These are phyloP conservation scores for Osmerus mordax DNA, from an alignment of 2,113 vertebrate species.

Conservation along the genomic window DNA sequence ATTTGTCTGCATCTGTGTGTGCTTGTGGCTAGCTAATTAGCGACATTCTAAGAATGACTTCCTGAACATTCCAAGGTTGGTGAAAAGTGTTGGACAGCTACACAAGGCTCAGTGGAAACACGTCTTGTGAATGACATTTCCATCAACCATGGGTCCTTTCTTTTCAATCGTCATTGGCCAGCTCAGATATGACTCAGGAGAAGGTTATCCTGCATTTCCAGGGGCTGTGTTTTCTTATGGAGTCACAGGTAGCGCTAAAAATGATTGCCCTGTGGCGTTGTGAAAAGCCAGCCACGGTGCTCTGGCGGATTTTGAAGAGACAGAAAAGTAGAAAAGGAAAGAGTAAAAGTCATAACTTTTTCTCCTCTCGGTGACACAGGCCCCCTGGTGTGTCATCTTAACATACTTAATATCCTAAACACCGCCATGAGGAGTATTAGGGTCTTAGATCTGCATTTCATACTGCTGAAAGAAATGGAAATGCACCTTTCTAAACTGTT, in stretches of 20 bases:
- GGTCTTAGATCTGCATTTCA: neutral
- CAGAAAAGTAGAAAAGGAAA: neutral
- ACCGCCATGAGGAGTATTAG: neutral
- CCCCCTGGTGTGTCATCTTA: neutral
- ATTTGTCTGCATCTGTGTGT: no score
- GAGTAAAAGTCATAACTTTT: neutral
- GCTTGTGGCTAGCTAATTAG: neutral
- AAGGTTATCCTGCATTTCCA: neutral
- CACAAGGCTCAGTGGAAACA: neutral
- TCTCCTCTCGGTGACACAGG: neutral
- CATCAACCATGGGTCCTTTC: neutral
- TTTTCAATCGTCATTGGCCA: neutral
- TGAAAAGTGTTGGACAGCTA: neutral
- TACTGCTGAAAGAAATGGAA: neutral
- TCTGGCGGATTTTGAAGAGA: neutral
- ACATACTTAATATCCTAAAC: neutral
- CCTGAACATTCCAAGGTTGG: neutral
- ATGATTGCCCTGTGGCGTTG: neutral
- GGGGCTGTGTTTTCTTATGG: no score
- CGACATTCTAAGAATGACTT: neutral
- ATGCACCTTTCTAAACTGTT: neutral
- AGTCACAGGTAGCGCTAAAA: neutral
- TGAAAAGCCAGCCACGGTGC: neutral
- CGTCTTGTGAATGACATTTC: neutral
- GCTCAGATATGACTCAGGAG: neutral